Evolutionary conservation across 2,888 invertebrate species (phyloP).

Genomic region (Junonia oenone): DNA sequence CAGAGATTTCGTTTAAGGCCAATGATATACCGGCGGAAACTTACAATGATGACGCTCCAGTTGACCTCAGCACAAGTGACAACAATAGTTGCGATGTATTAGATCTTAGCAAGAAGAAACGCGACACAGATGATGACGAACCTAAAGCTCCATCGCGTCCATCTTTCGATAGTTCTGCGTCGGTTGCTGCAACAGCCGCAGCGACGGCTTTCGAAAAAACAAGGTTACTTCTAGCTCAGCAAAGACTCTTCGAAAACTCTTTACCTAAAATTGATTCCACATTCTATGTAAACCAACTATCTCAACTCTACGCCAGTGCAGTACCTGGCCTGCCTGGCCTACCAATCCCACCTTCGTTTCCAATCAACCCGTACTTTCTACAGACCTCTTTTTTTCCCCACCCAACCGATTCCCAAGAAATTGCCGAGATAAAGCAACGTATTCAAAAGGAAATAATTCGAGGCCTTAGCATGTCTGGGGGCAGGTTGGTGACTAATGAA

Average conservation of each 20-base stretch:
- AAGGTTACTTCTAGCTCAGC: constrained; percentile 82
- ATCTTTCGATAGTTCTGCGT: constrained; percentile 57
- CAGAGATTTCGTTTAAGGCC: constrained; percentile 51
- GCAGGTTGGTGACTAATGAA: constrained; percentile 77
- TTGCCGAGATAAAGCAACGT: constrained; percentile 84
- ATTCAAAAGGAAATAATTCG: constrained; percentile 83
- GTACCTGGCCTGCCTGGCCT: constrained; percentile 76
- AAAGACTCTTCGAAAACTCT: constrained; percentile 81
- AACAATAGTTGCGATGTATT: constrained; percentile 82
- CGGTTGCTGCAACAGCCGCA: constrained; percentile 59
- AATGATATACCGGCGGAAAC: constrained; percentile 55
- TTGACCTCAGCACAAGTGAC: constrained; percentile 84
- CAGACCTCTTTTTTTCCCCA: constrained; percentile 78
- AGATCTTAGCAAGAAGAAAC: constrained; percentile 89
- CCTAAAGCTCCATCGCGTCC: constrained; percentile 65
- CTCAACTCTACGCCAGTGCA: constrained; percentile 80
- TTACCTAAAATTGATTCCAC: constrained; percentile 82
- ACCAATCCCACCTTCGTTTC: constrained; percentile 80
- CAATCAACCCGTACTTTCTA: constrained; percentile 83
- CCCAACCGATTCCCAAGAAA: constrained; percentile 78
- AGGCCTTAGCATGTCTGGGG: constrained; percentile 84
- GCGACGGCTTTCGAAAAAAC: constrained; percentile 75
- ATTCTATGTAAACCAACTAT: constrained; percentile 81
- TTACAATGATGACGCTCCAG: constrained; percentile 78
- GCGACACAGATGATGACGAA: constrained; percentile 55